These are phyloP conservation scores for Delphinapterus leucas DNA, from an alignment of 2,113 vertebrate species.

Conservation along the genomic window DNA sequence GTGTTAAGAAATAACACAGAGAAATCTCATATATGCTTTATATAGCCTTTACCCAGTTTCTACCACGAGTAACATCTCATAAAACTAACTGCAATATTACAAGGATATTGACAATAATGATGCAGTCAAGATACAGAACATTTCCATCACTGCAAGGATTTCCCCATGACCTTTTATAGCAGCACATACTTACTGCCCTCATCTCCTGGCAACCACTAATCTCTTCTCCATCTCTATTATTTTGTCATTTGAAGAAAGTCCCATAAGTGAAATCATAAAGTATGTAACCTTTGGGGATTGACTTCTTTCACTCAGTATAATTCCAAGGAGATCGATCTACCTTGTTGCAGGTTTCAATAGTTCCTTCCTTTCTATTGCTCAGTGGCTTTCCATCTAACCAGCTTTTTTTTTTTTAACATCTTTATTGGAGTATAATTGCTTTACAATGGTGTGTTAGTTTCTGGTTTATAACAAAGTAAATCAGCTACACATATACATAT, in stretches of 20 bases:
- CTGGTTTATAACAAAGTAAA: too few relatives aligned
- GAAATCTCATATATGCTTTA: not conserved
- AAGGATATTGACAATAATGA: not conserved
- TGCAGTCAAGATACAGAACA: not conserved
- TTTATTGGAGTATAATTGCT: too few relatives aligned
- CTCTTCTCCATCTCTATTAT: not conserved
- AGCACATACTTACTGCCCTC: not conserved
- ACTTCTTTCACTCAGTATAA: not conserved
- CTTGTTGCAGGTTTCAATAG: not conserved
- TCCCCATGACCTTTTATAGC: not conserved
- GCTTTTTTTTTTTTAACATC: too few relatives aligned
- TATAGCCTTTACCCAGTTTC: not conserved
- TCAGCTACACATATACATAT: too few relatives aligned
- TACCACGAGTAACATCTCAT: not conserved
- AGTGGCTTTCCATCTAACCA: not conserved
- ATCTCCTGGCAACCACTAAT: not conserved
- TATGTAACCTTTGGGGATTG: not conserved
- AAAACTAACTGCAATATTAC: not conserved
- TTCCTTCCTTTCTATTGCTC: not conserved
- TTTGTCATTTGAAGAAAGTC: conserved; percentile 2
- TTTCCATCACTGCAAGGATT: not conserved
- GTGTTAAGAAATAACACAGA: not conserved
- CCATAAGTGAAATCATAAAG: not conserved
- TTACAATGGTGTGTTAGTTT: too few relatives aligned
- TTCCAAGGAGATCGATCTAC: not conserved